Evolutionary conservation across 2,113 vertebrate species (phyloP), one percentile per base, ranked within the genome.

Genomic region (Ameiurus melas): DNA sequence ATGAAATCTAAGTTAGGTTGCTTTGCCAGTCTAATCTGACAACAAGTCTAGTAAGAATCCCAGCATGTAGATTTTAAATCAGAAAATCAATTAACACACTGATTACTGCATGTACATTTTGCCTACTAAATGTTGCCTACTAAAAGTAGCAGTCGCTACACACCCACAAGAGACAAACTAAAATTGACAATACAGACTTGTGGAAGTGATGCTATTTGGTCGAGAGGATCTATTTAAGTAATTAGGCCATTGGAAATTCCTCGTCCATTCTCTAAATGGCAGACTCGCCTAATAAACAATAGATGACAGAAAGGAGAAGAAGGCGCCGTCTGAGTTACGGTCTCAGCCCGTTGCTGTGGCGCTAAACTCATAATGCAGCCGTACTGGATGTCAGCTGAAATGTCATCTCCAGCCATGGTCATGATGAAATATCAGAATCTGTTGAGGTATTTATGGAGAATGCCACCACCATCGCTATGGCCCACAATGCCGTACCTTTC

Each of bases 361-460:
- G 64, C 80, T 68, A 78, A 82, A 85, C 33, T 86, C 79, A 70
- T 66, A 91, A 86, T 62, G 57, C 62, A 39, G 55, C 79, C 81
- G 84, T 68, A 89, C 81, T 84, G 66, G 88, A 89, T 84, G 89
- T 71, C 73, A 86, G 62, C 83, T 83, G 47, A 91, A 91, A 91
- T 90, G 89, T 84, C 91, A 91, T 73, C 86, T 81, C 70, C 84
- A 87, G 84, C 84, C 66, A 81, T 57, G 84, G 85, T 75, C 84
- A 75, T 85, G 86, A 90, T 58, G 70, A 89, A 90, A 89, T 90
- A 89, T 85, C 87, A 83, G 86, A 90, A 87, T 90, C 85, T 89
- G 83, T 89, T 85, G 87, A 87, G 89, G 86, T 91, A 91, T 91
- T 91, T 91, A 84, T 30, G 36, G 89, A 89, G 91, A 90, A 90